These are phyloP conservation scores for Antigone vipio DNA, from an alignment of 2,113 vertebrate genomes.

Conservation along the genomic window DNA sequence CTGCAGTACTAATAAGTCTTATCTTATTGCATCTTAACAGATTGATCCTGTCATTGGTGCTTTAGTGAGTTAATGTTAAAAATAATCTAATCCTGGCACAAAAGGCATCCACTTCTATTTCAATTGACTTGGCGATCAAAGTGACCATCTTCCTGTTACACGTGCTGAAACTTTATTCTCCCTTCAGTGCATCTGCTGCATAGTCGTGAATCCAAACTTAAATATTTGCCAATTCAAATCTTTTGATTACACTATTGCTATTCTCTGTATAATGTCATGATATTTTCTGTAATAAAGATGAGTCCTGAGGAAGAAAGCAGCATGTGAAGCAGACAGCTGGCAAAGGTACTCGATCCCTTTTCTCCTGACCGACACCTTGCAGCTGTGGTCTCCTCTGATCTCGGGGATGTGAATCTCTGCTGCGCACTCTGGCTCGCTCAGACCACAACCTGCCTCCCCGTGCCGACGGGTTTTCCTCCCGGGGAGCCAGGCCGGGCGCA, in stretches of 20 bases:
- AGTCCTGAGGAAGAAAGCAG: background rate
- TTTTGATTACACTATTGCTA: background rate
- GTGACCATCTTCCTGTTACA: background rate
- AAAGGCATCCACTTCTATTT: background rate
- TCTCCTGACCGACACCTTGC: background rate
- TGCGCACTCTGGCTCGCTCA: background rate
- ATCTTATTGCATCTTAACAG: background rate
- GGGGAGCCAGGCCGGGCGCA: fast-evolving
- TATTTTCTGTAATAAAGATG: background rate
- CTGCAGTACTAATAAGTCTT: background rate
- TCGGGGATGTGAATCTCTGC: background rate
- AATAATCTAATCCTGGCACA: background rate
- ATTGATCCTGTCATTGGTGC: background rate
- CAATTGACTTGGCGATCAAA: background rate
- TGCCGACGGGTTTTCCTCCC: background rate
- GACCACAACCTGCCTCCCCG: background rate
- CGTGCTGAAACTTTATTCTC: background rate
- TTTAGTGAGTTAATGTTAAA: background rate
- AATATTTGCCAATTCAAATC: background rate
- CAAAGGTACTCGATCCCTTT: background rate
- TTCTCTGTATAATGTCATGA: background rate
- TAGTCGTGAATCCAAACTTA: background rate
- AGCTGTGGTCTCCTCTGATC: background rate
- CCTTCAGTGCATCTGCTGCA: background rate
- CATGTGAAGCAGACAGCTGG: background rate